Base-by-base conservation (phyloP, 2,888 invertebrate species). In the Drosophila paucipuncta region DNA sequence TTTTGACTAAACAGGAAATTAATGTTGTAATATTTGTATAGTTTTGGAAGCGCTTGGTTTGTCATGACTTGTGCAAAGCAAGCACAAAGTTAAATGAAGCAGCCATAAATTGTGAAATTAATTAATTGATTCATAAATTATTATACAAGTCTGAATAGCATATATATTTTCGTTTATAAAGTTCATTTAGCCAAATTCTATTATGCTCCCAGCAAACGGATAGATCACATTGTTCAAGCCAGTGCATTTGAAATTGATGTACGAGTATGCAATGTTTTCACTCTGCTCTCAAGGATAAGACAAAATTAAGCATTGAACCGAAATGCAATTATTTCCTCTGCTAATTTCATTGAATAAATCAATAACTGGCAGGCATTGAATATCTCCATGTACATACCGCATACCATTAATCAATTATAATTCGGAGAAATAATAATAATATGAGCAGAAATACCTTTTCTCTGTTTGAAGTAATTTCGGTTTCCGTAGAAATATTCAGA, bases 1-100 rank as follows among this genome's bases (percentile, higher is more conserved):
- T 58, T 33, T 31, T 11, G 31, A 30, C 41, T 22, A 22, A 41
- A 58, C 57, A 41, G 37, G 28, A 55, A 39, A 30, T 55, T 25
- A 30, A 41, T 30, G 39, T 2, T 41, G 9, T n/a, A 7, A 16
- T 57, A 16, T 30, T 57, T 41, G 30, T n/a, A 6, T n/a, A 52
- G 52, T 52, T n/a, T n/a, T 28, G 6, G 6, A 25, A 25, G 47
- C 16, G 16, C 16, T 47, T 7, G 47, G 25, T 25, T 47, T 25
- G 22, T 4, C 13, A 22, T 47, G 7, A 22, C 22, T 13, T 22
- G 13, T 22, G 13, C 13, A 22, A 13, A 22, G 7, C 22, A 43
- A 22, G 7, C 22, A 22, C 41, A 22, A 22, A 2, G 22, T 11
- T 11, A 6, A 22, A 22, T 11, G 22, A 22, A 37, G 7, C 37